These are phyloP conservation scores for Kuschelorhynchus macadamiae DNA, from an alignment of 2,888 invertebrate genomes.

Conservation along the genomic window DNA sequence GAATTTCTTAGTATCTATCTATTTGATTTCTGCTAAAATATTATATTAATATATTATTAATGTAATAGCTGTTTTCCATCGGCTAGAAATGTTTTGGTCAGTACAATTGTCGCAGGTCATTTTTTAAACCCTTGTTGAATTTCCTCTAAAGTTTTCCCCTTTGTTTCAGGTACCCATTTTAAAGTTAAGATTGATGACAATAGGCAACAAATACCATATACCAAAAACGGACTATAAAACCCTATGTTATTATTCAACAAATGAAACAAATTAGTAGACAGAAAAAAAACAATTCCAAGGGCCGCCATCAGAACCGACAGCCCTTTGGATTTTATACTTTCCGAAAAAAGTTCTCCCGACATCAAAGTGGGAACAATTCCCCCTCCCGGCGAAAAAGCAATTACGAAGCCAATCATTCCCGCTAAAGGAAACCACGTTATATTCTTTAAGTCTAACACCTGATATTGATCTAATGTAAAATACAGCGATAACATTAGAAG, in stretches of 20 bases:
- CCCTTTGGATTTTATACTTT: conserved; percentile 60
- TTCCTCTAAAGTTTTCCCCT: too few relatives aligned
- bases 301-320: conserved; percentile 47
- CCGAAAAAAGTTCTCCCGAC: conserved; percentile 60
- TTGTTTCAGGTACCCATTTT: too few relatives aligned
- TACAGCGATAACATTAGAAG: conserved; percentile 55
- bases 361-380: too few relatives aligned
- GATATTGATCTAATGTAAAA: conserved; percentile 56
- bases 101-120: too few relatives aligned
- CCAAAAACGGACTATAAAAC: conserved; percentile 58
- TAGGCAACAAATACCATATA: conserved; percentile 59
- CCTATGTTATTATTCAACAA: conserved; percentile 58
- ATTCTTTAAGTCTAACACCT: conserved; percentile 46
- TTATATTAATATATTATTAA: too few relatives aligned
- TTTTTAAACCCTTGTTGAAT: too few relatives aligned
- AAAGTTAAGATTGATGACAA: conserved; percentile 56
- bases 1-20: too few relatives aligned
- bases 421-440: conserved; percentile 59
- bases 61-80: too few relatives aligned
- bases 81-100: too few relatives aligned
- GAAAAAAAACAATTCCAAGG: conserved; percentile 16
- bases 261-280: conserved; percentile 42
- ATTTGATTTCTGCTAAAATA: too few relatives aligned
- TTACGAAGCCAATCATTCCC: conserved; percentile 54
- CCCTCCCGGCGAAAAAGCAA: conserved; percentile 54